phyloP scores from a whole-genome alignment of 2,888 invertebrate genomes.

The Amiota mariae region DNA sequence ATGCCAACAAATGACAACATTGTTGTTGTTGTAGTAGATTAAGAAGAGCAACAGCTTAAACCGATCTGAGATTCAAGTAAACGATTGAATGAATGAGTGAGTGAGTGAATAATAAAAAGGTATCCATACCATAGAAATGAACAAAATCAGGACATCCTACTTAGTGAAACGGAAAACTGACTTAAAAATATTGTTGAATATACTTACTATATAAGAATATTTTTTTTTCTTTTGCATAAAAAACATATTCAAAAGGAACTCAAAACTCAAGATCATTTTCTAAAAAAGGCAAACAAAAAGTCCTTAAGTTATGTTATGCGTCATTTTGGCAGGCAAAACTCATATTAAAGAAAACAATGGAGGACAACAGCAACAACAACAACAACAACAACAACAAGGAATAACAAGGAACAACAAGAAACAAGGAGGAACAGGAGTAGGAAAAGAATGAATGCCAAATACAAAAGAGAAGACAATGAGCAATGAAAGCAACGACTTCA shows the following conservation, averaged over 20 bases:
- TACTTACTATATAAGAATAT: too few species aligned
- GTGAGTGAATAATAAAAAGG: too few species aligned
- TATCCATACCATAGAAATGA: too few species aligned
- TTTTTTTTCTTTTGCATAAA: constrained; percentile 40
- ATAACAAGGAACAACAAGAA: constrained; percentile 34
- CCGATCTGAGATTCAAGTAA: constrained; percentile 28
- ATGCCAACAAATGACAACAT: neutral
- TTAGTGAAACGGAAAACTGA: constrained; percentile 42
- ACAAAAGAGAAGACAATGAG: constrained; percentile 46
- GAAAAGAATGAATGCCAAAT: constrained; percentile 37
- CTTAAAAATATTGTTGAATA: constrained; percentile 13
- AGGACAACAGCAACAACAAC: constrained; percentile 40
- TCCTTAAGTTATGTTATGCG: constrained; percentile 71
- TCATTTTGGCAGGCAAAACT: constrained; percentile 57
- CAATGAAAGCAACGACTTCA: constrained; percentile 71
- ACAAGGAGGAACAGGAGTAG: constrained; percentile 37
- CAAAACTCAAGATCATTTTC: constrained; percentile 45
- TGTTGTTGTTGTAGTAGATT: neutral
- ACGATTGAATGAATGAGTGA: too few species aligned
- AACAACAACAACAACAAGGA: too few species aligned
- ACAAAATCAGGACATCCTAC: constrained; percentile 60
- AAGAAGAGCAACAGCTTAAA: constrained; percentile 8
- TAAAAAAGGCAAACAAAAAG: constrained; percentile 71
- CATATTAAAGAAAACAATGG: too few species aligned
- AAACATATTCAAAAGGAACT: constrained; percentile 30